phyloP scores from a whole-genome alignment of 1,140 invertebrate genomes.

The Drosophila grimshawi region DNA sequence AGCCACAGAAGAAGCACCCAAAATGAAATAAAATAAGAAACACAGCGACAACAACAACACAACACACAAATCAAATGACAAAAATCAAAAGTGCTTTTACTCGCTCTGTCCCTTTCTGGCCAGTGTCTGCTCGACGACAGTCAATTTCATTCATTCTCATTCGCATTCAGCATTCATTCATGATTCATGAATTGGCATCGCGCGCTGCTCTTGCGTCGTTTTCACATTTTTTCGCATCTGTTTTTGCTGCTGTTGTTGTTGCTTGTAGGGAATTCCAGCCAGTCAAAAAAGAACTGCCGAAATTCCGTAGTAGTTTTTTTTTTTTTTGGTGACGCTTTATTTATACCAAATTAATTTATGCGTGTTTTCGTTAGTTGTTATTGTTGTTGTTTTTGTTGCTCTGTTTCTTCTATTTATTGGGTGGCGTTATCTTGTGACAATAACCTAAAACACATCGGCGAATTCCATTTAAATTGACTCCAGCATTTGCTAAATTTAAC shows the following conservation, averaged over 20 bases:
- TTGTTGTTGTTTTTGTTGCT: slow-evolving; percentile 23
- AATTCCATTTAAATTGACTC: slow-evolving; percentile 43
- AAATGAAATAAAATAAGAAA: slow-evolving; percentile 34
- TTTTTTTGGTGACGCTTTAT: slow-evolving; percentile 66
- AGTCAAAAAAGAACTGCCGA: slow-evolving; percentile 37
- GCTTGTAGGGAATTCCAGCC: slow-evolving; percentile 50
- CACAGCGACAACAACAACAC: not conserved
- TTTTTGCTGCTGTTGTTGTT: slow-evolving; percentile 26
- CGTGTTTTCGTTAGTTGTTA: slow-evolving; percentile 13
- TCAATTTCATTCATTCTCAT: slow-evolving; percentile 71
- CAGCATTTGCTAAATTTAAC: slow-evolving; percentile 32
- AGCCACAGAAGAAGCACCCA: slow-evolving; percentile 9
- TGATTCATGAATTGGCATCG: slow-evolving; percentile 50
- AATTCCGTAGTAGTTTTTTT: slow-evolving; percentile 20
- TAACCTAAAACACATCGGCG: slow-evolving; percentile 19
- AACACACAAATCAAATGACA: slow-evolving; percentile 45
- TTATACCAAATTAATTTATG: slow-evolving; percentile 60
- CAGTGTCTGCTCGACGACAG: slow-evolving; percentile 36
- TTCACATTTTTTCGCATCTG: slow-evolving; percentile 41
- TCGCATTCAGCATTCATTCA: slow-evolving; percentile 30
- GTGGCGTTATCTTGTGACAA: slow-evolving; percentile 48
- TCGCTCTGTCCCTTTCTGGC: slow-evolving; percentile 14
- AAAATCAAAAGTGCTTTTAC: slow-evolving; percentile 56
- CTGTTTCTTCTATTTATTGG: slow-evolving; percentile 38
- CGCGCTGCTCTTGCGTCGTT: slow-evolving; percentile 34